phyloP scores from a whole-genome alignment of 2,797 vertebrate species.

The Hoplostethus atlanticus region DNA sequence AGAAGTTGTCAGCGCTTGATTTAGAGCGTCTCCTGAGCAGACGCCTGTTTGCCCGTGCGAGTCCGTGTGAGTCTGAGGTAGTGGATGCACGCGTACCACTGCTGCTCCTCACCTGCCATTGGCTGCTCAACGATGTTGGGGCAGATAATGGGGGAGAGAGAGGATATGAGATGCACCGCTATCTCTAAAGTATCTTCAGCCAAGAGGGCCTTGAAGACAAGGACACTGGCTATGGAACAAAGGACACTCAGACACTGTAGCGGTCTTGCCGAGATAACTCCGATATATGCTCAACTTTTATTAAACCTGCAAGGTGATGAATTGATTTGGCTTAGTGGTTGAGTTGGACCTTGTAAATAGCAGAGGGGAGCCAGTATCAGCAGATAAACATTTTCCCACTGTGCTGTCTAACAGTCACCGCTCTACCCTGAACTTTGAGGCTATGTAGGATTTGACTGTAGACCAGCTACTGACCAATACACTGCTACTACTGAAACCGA shows the following conservation, averaged over 20 bases:
- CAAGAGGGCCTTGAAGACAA: slow-evolving; percentile 65
- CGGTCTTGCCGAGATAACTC: slow-evolving; percentile 8
- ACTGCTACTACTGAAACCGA: background rate
- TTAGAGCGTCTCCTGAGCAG: slow-evolving; percentile 61
- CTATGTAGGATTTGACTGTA: background rate
- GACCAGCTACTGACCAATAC: background rate
- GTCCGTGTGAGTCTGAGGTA: slow-evolving; percentile 32
- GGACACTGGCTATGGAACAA: slow-evolving; percentile 67
- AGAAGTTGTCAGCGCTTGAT: slow-evolving; percentile 80
- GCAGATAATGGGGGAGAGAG: slow-evolving; percentile 65
- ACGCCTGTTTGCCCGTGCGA: slow-evolving; percentile 39
- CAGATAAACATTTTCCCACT: slow-evolving; percentile 8
- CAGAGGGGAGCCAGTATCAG: slow-evolving; percentile 47
- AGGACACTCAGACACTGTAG: slow-evolving; percentile 55
- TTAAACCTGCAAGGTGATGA: slow-evolving; percentile 55
- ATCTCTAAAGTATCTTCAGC: slow-evolving; percentile 72
- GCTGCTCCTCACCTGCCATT: slow-evolving; percentile 60
- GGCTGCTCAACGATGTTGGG: slow-evolving; percentile 61
- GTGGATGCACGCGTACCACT: slow-evolving; percentile 8
- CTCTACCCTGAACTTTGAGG: background rate
- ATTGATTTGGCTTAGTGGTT: slow-evolving; percentile 59
- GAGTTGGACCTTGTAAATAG: slow-evolving; percentile 45
- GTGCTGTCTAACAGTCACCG: background rate
- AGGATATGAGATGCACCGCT: slow-evolving; percentile 73
- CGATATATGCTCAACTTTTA: slow-evolving; percentile 3